Evolutionary conservation across 1,140 invertebrate genomes (phyloP).

Genomic region (Mamestra configurata): DNA sequence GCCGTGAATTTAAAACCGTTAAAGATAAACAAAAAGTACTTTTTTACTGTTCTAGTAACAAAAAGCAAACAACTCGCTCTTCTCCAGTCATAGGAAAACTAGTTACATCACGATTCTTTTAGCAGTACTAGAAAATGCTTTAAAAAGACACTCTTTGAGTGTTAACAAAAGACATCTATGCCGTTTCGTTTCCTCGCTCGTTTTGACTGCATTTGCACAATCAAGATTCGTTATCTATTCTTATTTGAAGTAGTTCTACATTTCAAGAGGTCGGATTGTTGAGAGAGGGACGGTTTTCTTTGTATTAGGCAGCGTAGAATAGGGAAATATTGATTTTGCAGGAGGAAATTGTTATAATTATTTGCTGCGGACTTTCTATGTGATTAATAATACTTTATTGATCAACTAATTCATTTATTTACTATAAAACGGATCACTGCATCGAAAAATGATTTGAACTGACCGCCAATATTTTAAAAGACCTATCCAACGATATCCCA

Average conservation of each 20-base stretch:
- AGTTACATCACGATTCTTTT: conserved; percentile 2
- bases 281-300: background rate
- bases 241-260: conserved; percentile 23
- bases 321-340: background rate
- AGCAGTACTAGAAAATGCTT: background rate
- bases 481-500: too few relatives aligned
- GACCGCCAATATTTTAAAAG: too few relatives aligned
- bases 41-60: too few relatives aligned
- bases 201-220: conserved; percentile 12
- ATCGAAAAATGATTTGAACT: too few relatives aligned
- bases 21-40: too few relatives aligned
- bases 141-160: conserved; percentile 10
- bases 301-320: background rate
- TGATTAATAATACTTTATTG: too few relatives aligned
- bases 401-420: too few relatives aligned
- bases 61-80: background rate
- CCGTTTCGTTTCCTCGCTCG: background rate
- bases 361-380: background rate
- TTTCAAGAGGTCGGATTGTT: conserved; percentile 15
- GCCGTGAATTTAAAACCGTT: too few relatives aligned
- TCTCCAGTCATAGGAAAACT: background rate
- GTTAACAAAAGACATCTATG: conserved; percentile 9
- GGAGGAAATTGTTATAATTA: background rate
- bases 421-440: too few relatives aligned
- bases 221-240: conserved; percentile 41